A percentile compares a stretch with the other conserved stretches of the same genome.
phyloP scores from a whole-genome alignment of 2,888 invertebrate genomes.

The Lepidochrysops patricia region DNA sequence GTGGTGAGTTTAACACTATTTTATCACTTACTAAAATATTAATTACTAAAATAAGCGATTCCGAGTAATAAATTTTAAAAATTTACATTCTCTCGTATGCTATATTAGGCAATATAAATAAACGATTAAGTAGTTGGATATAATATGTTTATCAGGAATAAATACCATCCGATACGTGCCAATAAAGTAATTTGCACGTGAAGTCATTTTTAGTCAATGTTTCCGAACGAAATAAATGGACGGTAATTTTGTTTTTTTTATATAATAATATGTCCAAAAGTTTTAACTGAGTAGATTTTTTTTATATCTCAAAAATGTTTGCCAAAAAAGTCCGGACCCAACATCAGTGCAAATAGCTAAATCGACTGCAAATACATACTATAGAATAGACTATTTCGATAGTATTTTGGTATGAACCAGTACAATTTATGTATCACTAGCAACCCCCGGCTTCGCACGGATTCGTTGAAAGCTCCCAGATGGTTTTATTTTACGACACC shows the following conservation, averaged over 20 bases:
- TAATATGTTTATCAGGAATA: conserved; percentile 17
- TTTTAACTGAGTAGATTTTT: too few species aligned
- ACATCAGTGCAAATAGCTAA: neutral
- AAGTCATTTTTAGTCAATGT: neutral
- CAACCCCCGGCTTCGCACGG: too few species aligned
- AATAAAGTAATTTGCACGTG: neutral
- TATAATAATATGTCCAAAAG: too few species aligned
- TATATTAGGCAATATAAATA: conserved; percentile 21
- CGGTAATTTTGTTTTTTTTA: too few species aligned
- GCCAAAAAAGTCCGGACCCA: neutral
- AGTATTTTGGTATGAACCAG: neutral
- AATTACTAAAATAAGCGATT: conserved; percentile 10
- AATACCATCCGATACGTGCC: neutral
- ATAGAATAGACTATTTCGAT: neutral
- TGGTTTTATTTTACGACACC: too few species aligned
- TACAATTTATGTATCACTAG: too few species aligned
- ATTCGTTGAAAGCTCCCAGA: too few species aligned
- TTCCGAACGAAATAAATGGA: neutral
- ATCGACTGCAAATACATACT: neutral
- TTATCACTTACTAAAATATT: conserved; percentile 16
- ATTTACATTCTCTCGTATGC: conserved; percentile 22
- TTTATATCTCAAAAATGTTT: neutral
- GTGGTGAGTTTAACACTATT: conserved; percentile 67
- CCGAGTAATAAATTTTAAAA: conserved; percentile 21
- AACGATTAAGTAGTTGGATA: conserved; percentile 14